Percentiles rank a stretch among this genome's conserved stretches.
phyloP scores from a whole-genome alignment of 1,140 invertebrate species.

The Lordiphosa clarofinis region DNA sequence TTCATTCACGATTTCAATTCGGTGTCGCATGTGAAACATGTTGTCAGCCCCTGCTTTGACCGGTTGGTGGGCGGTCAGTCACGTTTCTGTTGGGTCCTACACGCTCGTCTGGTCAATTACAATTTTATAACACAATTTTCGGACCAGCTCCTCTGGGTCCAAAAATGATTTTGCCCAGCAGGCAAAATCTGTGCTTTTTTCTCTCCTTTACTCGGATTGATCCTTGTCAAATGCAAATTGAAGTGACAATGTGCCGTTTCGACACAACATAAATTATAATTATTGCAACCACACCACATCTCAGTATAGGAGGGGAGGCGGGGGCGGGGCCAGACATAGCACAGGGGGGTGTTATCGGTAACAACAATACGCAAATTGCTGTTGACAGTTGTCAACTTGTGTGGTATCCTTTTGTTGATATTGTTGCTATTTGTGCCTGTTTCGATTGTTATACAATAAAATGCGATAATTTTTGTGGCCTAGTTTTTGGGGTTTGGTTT shows the following conservation, averaged over 20 bases:
- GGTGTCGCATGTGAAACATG: conserved; percentile 25
- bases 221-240: conserved; percentile 39
- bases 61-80: conserved; percentile 12
- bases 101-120: conserved; percentile 33
- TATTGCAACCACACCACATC: conserved; percentile 9
- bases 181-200: not conserved
- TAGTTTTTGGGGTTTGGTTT: not conserved
- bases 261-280: conserved; percentile 45
- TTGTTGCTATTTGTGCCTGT: not conserved
- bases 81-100: conserved; percentile 21
- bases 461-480: not conserved
- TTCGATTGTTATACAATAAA: too few species aligned
- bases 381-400: conserved; percentile 36
- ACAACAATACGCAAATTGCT: conserved; percentile 31
- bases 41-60: conserved; percentile 15
- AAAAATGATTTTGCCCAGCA: not conserved
- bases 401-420: not conserved
- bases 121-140: conserved; percentile 40
- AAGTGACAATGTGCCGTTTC: conserved; percentile 29
- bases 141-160: not conserved
- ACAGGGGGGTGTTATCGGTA: too few species aligned
- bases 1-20: not conserved
- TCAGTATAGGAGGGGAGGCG: not conserved
- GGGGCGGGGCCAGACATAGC: too few species aligned
- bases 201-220: not conserved